phyloP scores from a whole-genome alignment of 2,888 invertebrate species.

The Notodonta dromedarius region DNA sequence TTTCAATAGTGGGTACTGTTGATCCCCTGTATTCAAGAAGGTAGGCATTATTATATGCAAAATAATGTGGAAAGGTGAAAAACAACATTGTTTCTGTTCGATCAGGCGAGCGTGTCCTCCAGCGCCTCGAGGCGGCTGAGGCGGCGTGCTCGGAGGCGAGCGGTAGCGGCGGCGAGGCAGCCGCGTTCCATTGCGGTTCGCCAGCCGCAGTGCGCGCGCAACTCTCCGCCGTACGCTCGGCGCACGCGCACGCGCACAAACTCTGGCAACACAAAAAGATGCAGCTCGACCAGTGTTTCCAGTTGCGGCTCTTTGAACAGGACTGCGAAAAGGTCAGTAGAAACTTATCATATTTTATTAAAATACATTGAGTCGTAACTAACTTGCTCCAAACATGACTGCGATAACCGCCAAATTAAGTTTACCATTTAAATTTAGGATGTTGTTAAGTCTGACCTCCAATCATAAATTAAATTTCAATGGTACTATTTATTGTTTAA shows the following conservation, averaged over 20 bases:
- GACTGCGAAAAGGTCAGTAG: slow-evolving; percentile 95
- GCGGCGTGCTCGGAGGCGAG: slow-evolving; percentile 85
- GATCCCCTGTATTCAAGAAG: neutral
- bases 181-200: slow-evolving; percentile 89
- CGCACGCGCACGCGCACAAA: slow-evolving; percentile 95
- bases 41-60: too few species aligned
- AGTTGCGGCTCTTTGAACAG: slow-evolving; percentile 97
- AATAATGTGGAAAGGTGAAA: neutral
- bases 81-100: slow-evolving; percentile 2
- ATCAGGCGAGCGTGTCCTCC: slow-evolving; percentile 88
- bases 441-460: too few species aligned
- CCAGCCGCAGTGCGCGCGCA: slow-evolving; percentile 90
- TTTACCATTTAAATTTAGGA: too few species aligned
- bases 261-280: slow-evolving; percentile 98
- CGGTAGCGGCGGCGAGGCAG: slow-evolving; percentile 86
- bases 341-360: neutral
- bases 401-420: too few species aligned
- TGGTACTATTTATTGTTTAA: too few species aligned
- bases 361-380: neutral
- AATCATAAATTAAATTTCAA: too few species aligned
- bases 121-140: slow-evolving; percentile 84
- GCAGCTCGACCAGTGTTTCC: slow-evolving; percentile 98
- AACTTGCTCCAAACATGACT: neutral
- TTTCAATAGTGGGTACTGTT: too few species aligned
- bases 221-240: slow-evolving; percentile 93